Base-by-base conservation (phyloP, 2,888 invertebrate genomes). In the Drosophila colorata region DNA sequence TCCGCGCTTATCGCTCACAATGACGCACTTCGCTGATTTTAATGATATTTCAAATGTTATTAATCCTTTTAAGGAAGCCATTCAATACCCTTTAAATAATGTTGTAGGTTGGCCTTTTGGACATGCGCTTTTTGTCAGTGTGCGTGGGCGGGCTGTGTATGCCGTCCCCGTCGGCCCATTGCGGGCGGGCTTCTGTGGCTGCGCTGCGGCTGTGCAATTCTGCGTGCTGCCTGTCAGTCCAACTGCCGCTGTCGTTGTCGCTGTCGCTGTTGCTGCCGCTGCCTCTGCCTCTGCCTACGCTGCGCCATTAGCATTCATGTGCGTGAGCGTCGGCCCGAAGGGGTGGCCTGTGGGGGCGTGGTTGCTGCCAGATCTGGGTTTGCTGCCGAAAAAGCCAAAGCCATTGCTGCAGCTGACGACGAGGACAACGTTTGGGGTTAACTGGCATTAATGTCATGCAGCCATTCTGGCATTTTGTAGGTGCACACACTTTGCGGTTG, bases 381-480 rank as follows among this genome's bases (percentile, higher is more conserved):
- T 53, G 35, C 65, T 86, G 87, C 78, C 85, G 56, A 87, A 79
- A 75, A 79, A 71, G 79, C 75, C 79, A 79, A 81, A 69, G 67
- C 78, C 68, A 77, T 75, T 40, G 75, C 82, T 85, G 86, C 88
- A 70, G 80, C 73, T 83, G 80, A 79, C 69, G 67, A 78, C 68
- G 78, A 70, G 69, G 55, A 74, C 86, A 78, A 77, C 87, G 80
- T 81, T 83, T 75, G 88, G 89, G 88, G 86, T 83, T 89, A 83
- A 89, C 86, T 89, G 89, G 83, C 89, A 83, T 89, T 83, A 83
- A 83, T 83, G 89, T 82, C 83, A 89, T 69, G 68, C 87, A 69
- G 78, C 49, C 79, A 70, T 81, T 65, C 79, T 73, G 77, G 40
- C 69, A 72, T 73, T 86, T 66, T 67, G 70, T 71, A 73, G 85